Evolutionary conservation across 2,113 vertebrate genomes (phyloP).

Genomic region (Alces alces): DNA sequence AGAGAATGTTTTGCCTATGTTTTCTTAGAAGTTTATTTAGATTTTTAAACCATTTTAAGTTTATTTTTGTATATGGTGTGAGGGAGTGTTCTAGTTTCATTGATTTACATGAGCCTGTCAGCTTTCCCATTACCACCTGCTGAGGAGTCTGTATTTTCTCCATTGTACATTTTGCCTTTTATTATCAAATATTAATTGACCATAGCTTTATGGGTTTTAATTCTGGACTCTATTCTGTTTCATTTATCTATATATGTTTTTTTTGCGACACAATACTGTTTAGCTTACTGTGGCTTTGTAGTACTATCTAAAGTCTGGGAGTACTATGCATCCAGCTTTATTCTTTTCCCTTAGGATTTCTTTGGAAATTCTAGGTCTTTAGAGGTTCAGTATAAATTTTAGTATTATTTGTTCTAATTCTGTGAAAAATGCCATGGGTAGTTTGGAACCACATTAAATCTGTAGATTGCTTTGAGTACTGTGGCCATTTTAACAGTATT

Average conservation of each 20-base stretch:
- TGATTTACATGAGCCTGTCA: not conserved
- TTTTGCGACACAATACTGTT: not conserved
- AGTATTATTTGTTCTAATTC: not conserved
- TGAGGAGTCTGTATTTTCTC: not conserved
- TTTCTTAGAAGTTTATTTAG: not conserved
- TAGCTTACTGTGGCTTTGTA: not conserved
- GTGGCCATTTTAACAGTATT: not conserved
- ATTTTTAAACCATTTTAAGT: not conserved
- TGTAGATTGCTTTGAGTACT: not conserved
- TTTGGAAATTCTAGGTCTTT: not conserved
- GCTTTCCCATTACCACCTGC: not conserved
- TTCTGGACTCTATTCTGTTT: not conserved
- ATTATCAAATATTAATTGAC: not conserved
- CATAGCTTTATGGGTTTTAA: not conserved
- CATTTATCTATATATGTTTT: not conserved
- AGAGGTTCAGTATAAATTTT: not conserved
- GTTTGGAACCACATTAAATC: not conserved
- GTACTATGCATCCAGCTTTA: not conserved
- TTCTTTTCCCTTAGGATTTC: not conserved
- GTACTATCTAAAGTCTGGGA: not conserved
- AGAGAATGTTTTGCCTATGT: not conserved
- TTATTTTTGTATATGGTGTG: not conserved
- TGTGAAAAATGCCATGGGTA: not conserved
- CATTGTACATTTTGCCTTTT: not conserved
- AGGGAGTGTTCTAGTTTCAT: not conserved